Conservation (phyloP, 2,113 vertebrate species). For the Pristiophorus japonicus region DNA sequence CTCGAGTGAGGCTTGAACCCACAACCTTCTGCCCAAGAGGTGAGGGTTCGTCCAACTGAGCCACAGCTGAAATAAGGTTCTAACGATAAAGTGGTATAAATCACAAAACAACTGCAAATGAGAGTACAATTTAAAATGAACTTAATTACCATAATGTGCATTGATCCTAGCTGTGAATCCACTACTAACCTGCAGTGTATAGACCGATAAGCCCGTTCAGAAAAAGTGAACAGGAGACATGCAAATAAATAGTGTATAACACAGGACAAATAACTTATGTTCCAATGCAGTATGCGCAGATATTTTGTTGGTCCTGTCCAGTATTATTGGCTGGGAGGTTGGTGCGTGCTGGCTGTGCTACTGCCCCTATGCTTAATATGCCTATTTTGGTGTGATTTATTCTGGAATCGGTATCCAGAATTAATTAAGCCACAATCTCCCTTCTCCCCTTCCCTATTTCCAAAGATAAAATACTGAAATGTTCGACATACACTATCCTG, state of each 20-base stretch:
- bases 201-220: background rate
- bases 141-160: background rate
- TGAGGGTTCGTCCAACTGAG: background rate
- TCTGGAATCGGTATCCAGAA: background rate
- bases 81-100: background rate
- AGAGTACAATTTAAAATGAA: background rate
- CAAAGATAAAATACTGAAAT: background rate
- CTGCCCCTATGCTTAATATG: background rate
- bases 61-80: background rate
- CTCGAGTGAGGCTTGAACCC: no score
- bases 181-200: background rate
- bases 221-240: background rate
- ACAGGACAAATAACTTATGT: background rate
- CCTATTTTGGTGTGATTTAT: background rate
- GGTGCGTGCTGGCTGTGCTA: background rate
- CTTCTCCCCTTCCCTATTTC: background rate
- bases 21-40: background rate
- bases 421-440: background rate
- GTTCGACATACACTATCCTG: background rate
- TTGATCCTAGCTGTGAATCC: background rate
- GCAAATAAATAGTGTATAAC: background rate
- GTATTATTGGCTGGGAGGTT: background rate
- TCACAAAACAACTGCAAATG: background rate
- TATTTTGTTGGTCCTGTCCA: background rate
- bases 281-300: background rate